Percentiles rank a stretch among this genome's conserved stretches.
Evolutionary conservation across 2,888 invertebrate species (phyloP).

Genomic region (Ecliptopera silaceata): DNA sequence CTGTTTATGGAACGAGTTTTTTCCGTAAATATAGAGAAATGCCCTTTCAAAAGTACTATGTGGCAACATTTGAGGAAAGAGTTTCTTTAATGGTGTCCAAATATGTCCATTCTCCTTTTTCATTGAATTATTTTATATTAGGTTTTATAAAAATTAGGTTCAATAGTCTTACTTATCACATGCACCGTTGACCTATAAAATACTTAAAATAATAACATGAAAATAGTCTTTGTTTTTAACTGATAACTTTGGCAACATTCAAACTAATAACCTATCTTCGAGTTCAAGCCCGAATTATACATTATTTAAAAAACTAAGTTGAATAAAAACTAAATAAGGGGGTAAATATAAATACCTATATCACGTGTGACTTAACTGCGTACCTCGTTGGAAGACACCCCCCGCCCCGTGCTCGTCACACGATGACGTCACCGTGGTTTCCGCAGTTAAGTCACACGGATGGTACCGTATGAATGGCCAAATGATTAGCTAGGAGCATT

Average conservation of each 20-base stretch:
- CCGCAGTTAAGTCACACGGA: neutral
- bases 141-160: neutral
- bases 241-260: conserved; percentile 9
- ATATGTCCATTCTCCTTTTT: too few species aligned
- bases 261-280: conserved; percentile 7
- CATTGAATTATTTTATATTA: too few species aligned
- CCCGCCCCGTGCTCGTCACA: too few species aligned
- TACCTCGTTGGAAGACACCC: too few species aligned
- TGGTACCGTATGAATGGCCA: neutral
- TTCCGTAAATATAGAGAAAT: too few species aligned
- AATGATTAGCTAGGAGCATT: too few species aligned
- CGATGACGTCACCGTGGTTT: too few species aligned
- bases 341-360: neutral
- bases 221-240: conserved; percentile 7
- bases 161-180: neutral
- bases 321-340: neutral
- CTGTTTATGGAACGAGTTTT: too few species aligned
- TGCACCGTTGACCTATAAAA: neutral
- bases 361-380: too few species aligned
- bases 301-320: neutral
- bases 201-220: neutral
- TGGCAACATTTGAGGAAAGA: too few species aligned
- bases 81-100: too few species aligned
- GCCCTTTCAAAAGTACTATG: too few species aligned
- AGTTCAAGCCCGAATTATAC: neutral